phyloP scores from a whole-genome alignment of 2,113 vertebrate genomes.

The Nannospalax galili region DNA sequence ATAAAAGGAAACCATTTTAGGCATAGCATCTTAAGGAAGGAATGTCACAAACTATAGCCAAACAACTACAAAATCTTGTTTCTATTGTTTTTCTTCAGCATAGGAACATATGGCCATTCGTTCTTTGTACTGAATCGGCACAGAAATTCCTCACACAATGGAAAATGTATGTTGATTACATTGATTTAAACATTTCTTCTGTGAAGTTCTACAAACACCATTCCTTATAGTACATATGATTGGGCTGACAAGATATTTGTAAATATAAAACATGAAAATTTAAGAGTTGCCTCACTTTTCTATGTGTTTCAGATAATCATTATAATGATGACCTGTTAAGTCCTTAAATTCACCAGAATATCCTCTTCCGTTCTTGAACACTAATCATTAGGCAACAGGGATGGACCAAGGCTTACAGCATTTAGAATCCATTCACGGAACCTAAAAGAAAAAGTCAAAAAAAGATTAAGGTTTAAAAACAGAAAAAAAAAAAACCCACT shows the following conservation, averaged over 20 bases:
- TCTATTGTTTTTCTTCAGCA: not conserved
- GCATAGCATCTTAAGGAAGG: not conserved
- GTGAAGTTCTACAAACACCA: not conserved
- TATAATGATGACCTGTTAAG: not conserved
- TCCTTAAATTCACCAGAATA: slow-evolving; percentile 9
- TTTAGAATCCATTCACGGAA: slow-evolving; percentile 58
- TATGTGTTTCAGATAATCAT: slow-evolving; percentile 15
- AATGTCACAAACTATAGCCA: not conserved
- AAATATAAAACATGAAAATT: not conserved
- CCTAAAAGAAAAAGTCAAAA: slow-evolving; percentile 67
- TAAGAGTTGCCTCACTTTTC: not conserved
- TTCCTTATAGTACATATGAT: not conserved
- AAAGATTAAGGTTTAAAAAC: not conserved
- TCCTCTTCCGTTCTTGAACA: not conserved
- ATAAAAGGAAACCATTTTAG: not conserved
- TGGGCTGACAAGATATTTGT: not conserved
- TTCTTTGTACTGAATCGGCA: not conserved
- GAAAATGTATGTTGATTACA: not conserved
- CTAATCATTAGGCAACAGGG: slow-evolving; percentile 20
- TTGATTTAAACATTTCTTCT: not conserved
- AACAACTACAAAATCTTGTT: not conserved
- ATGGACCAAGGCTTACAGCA: slow-evolving; percentile 2
- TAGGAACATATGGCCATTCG: not conserved
- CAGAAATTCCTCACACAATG: not conserved
- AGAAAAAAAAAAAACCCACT: not conserved